A percentile compares a stretch with the other conserved stretches of the same genome.
Evolutionary conservation across 1,140 invertebrate genomes (phyloP).

Genomic region (Anoplolepis gracilipes): DNA sequence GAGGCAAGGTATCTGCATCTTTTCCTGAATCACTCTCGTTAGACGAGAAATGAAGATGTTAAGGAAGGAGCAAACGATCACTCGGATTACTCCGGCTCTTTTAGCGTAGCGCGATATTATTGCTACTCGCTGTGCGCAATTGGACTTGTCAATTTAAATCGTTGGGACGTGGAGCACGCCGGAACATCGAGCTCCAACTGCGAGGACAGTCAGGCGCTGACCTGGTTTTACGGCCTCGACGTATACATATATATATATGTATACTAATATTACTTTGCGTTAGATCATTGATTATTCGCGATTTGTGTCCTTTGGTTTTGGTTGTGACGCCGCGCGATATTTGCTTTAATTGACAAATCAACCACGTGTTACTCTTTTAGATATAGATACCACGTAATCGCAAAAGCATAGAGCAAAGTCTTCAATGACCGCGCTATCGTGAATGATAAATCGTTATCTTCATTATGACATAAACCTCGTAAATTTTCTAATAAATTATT

Average conservation of each 20-base stretch:
- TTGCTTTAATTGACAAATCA: neutral
- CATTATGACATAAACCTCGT: too few relatives aligned
- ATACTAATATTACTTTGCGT: neutral
- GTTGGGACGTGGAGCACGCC: neutral
- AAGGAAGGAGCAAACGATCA: too few relatives aligned
- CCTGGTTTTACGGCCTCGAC: neutral
- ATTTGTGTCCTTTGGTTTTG: neutral
- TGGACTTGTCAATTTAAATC: constrained; percentile 15
- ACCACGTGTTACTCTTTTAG: too few relatives aligned
- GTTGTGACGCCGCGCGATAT: neutral
- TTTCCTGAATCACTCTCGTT: neutral
- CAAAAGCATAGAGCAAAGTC: too few relatives aligned
- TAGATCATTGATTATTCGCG: neutral
- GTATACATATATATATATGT: too few relatives aligned
- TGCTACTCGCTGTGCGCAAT: neutral
- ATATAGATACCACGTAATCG: too few relatives aligned
- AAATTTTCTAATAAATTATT: too few relatives aligned
- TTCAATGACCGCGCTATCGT: too few relatives aligned
- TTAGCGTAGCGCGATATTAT: constrained; percentile 21
- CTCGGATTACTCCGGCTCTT: neutral
- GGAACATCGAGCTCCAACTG: neutral
- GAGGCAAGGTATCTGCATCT: constrained; percentile 1
- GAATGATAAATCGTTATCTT: too few relatives aligned
- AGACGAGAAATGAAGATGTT: neutral
- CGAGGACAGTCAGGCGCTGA: constrained; percentile 4